A percentile compares a stretch with the other conserved stretches of the same genome.
Conservation (phyloP, 2,888 invertebrate species). For the Limulus polyphemus region DNA sequence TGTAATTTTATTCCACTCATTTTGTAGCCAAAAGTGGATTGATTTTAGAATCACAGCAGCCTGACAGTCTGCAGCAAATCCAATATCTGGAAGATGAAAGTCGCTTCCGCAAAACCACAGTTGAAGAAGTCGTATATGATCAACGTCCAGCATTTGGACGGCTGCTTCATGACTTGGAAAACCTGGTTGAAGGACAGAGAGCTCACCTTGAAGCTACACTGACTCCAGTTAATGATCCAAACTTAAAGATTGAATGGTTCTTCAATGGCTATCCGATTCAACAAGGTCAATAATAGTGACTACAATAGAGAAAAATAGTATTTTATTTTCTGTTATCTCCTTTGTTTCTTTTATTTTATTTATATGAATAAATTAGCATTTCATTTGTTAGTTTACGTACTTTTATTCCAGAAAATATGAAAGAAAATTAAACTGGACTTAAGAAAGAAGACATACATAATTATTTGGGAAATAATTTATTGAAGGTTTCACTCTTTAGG, state of each 20-base stretch:
- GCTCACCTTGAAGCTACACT: slow-evolving; percentile 89
- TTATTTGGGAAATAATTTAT: background rate
- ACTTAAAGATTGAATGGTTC: slow-evolving; percentile 97
- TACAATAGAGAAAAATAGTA: background rate
- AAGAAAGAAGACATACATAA: background rate
- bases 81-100: slow-evolving; percentile 46
- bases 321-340: background rate
- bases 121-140: slow-evolving; percentile 59
- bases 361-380: background rate
- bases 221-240: slow-evolving; percentile 93
- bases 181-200: slow-evolving; percentile 69
- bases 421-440: background rate
- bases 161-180: slow-evolving; percentile 60
- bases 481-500: slow-evolving; percentile 43
- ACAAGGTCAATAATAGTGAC: slow-evolving; percentile 40
- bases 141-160: slow-evolving; percentile 83
- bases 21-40: slow-evolving; percentile 31
- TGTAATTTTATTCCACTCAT: too few relatives aligned
- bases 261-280: slow-evolving; percentile 86
- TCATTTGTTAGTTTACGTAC: too few relatives aligned
- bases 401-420: too few relatives aligned
- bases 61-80: slow-evolving; percentile 36
- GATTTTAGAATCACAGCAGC: slow-evolving; percentile 36
- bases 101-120: slow-evolving; percentile 47
- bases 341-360: too few relatives aligned